Conservation (phyloP, 2,797 vertebrate genomes). For the Pyrocephalus nanus region DNA sequence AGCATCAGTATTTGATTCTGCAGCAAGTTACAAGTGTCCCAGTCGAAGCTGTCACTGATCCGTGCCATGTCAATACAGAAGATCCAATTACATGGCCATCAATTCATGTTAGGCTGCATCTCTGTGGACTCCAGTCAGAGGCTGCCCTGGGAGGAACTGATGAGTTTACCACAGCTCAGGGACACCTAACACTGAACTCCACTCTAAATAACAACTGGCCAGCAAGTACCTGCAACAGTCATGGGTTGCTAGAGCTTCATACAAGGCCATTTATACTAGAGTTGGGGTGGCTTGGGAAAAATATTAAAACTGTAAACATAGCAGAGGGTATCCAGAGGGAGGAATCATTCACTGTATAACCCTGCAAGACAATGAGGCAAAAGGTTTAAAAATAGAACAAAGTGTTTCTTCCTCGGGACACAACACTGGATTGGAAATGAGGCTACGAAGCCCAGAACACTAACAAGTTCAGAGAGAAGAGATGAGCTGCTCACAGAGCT, state of each 20-base stretch:
- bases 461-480: not conserved
- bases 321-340: not conserved
- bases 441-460: not conserved
- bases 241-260: not conserved
- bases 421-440: not conserved
- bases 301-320: not conserved
- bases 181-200: fast-evolving
- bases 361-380: not conserved
- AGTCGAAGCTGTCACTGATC: not conserved
- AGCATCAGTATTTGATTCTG: not conserved
- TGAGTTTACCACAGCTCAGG: not conserved
- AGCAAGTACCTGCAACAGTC: not conserved
- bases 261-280: not conserved
- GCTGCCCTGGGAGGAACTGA: not conserved
- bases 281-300: not conserved
- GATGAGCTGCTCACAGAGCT: not conserved
- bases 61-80: not conserved
- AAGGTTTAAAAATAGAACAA: not conserved
- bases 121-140: not conserved
- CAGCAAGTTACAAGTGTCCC: not conserved
- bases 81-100: not conserved
- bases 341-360: not conserved
- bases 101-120: not conserved
- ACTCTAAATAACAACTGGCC: not conserved
- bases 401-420: not conserved